Percentiles rank a stretch among this genome's conserved stretches.
phyloP scores from a whole-genome alignment of 2,113 vertebrate genomes.

The Nannospalax galili region DNA sequence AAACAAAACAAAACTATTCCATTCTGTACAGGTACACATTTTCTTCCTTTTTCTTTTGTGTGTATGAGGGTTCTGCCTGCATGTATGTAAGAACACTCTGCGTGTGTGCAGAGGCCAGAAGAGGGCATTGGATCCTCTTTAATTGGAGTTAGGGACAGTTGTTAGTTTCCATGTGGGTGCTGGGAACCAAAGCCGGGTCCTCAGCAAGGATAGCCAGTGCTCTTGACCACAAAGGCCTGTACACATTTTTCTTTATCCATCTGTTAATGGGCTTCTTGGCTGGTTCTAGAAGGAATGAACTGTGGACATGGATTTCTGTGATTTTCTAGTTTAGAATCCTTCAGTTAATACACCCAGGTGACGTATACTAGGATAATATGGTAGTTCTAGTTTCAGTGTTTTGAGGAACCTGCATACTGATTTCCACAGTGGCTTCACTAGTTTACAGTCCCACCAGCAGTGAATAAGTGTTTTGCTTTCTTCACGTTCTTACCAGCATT shows the following conservation, averaged over 20 bases:
- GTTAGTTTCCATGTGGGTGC: too few relatives aligned
- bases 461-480: neutral
- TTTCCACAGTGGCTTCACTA: neutral
- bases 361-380: too few relatives aligned
- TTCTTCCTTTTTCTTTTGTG: too few relatives aligned
- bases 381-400: neutral
- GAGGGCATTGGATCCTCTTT: too few relatives aligned
- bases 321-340: neutral
- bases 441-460: neutral
- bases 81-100: too few relatives aligned
- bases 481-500: neutral
- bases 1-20: neutral
- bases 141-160: too few relatives aligned
- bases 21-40: too few relatives aligned
- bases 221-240: neutral
- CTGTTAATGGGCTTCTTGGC: neutral
- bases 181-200: too few relatives aligned
- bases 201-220: too few relatives aligned
- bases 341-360: too few relatives aligned
- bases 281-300: neutral
- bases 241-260: neutral
- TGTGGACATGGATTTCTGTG: neutral
- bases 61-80: too few relatives aligned
- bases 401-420: neutral
- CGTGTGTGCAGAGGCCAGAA: too few relatives aligned